Evolutionary conservation across 2,797 vertebrate species (phyloP).

Genomic region (Crocidura indochinensis): DNA sequence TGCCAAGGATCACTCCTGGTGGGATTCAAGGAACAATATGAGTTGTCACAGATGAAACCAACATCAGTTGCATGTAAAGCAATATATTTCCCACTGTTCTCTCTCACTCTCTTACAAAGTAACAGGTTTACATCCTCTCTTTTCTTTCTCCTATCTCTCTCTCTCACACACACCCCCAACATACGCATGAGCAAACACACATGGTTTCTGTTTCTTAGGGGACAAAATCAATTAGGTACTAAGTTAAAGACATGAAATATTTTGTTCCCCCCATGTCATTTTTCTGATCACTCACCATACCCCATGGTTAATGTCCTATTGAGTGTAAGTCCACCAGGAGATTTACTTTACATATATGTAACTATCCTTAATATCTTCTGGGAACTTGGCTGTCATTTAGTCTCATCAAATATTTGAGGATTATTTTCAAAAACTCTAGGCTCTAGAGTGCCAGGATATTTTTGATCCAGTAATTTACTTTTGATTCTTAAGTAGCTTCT

Average conservation of each 20-base stretch:
- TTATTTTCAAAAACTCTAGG: constrained; percentile 71
- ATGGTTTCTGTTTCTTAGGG: neutral
- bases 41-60: too few species aligned
- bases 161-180: too few species aligned
- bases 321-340: constrained; percentile 73
- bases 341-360: constrained; percentile 74
- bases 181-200: neutral
- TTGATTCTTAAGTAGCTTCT: constrained; percentile 67
- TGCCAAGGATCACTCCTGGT: too few species aligned
- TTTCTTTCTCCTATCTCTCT: too few species aligned
- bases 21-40: too few species aligned
- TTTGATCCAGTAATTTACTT: constrained; percentile 43
- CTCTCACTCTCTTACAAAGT: too few species aligned
- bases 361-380: constrained; percentile 65
- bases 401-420: constrained; percentile 78
- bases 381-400: constrained; percentile 75
- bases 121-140: too few species aligned
- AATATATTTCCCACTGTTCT: too few species aligned
- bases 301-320: constrained; percentile 49
- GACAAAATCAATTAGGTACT: constrained; percentile 40
- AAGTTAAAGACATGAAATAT: constrained; percentile 15
- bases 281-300: constrained; percentile 50
- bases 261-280: constrained; percentile 7
- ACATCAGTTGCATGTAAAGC: too few species aligned
- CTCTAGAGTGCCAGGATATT: constrained; percentile 71